Evolutionary conservation across 2,797 vertebrate genomes (phyloP), one percentile per base, ranked within the genome.

Genomic region (Acestrorhynchus altus): DNA sequence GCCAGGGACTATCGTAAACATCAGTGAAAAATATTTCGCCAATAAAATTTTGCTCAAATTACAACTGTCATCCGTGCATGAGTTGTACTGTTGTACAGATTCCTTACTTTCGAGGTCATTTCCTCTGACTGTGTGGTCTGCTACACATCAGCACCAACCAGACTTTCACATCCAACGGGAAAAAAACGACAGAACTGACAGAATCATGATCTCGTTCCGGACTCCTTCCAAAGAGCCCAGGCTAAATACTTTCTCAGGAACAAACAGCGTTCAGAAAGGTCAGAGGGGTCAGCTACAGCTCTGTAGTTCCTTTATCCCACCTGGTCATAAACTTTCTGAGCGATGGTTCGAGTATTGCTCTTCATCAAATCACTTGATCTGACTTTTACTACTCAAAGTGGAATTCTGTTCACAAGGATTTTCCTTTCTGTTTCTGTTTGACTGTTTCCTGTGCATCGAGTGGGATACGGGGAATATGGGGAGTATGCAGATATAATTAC

Each of bases 61-160:
- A 64, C 39, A 52, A 49, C 42, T 56, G 60, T 73, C 63, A 40
- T 56, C 69, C 49, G 31, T 77, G 79, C 76, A 64, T 72, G 69
- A 76, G 69, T 70, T 81, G 63, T 40, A 64, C 22, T 81, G 44
- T 73, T 63, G 46, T 40, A 52, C 57, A 54, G 65, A 81, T 81
- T 77, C 79, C 74, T 77, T 57, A 73, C 65, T 75, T 69, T 73
- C 54, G 42, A 47, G 69, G 69, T 81, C 79, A 81, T 73, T 77
- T 81, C 74, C 79, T 73, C 61, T 49, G 39, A 77, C 72, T 81
- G 79, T 83, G 72, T 81, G 75, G 78, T 83, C 78, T 75, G 59
- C 61, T 75, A 49, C 52, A 75, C 63, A 63, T 72, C 59, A 68
- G 46, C 82, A 74, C 60, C 67, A 71, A 47, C 70, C 22, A 78